phyloP scores from a whole-genome alignment of 2,888 invertebrate species.

The Acanthoscelides obtectus region DNA sequence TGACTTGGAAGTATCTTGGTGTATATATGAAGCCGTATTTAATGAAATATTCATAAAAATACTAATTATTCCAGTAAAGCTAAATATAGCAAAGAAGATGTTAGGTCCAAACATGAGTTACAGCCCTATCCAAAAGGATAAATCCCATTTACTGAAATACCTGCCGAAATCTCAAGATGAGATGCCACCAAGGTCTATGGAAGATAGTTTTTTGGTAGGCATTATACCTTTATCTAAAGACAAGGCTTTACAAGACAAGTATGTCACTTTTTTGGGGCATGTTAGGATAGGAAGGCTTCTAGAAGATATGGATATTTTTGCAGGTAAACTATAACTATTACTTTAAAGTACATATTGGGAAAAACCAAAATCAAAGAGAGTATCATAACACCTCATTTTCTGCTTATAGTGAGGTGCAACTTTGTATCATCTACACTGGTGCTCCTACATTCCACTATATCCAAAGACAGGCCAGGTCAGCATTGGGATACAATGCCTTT shows the following conservation, averaged over 20 bases:
- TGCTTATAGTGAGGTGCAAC: too few relatives aligned
- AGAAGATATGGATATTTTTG: constrained; percentile 76
- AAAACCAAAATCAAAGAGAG: too few relatives aligned
- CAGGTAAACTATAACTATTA: constrained; percentile 58
- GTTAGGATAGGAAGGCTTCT: constrained; percentile 67
- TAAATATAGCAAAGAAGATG: constrained; percentile 21
- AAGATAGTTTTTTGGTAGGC: constrained; percentile 62
- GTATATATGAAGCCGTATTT: too few relatives aligned
- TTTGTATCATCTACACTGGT: too few relatives aligned
- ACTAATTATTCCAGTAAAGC: not conserved
- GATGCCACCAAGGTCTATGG: constrained; percentile 58
- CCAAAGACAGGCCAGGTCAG: too few relatives aligned
- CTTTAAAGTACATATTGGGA: too few relatives aligned
- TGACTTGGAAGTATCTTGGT: too few relatives aligned
- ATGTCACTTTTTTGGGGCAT: constrained; percentile 56
- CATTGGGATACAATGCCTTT: too few relatives aligned
- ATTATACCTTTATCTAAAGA: constrained; percentile 62
- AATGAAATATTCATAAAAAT: too few relatives aligned
- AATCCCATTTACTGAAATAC: constrained; percentile 52
- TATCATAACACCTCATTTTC: too few relatives aligned
- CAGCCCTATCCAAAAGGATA: constrained; percentile 41
- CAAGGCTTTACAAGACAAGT: constrained; percentile 57
- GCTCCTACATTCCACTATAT: too few relatives aligned
- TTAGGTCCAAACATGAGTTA: constrained; percentile 51
- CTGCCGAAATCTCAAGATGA: constrained; percentile 54